Evolutionary conservation across 2,797 vertebrate species (phyloP), one percentile per base, ranked within the genome.

Genomic region (Clarias fuscus): DNA sequence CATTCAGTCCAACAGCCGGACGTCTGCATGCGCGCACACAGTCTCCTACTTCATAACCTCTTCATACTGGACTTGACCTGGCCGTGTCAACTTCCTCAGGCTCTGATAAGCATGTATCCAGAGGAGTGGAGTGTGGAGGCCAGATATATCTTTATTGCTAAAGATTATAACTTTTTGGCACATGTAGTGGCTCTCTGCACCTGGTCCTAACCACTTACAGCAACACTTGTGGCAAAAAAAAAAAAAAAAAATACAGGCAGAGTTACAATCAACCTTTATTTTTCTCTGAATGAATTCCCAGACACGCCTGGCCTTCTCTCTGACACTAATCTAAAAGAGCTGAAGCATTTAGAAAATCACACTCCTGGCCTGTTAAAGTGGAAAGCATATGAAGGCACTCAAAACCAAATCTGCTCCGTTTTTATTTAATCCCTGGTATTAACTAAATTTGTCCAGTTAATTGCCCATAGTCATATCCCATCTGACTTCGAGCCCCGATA

Each of bases 1-100:
- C 95, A 95, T 89, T 90, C 88, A 89, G 86, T 10, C 11, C 80
- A 83, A 89, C 71, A 56, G 86, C 48, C 43, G 37, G 88, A 61
- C 71, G 72, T 82, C 85, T 88, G 62, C 77, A 81, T 0, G n/a
- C 89, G 80, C 56, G 27, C 72, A 11, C 88, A 89, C 87, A 86
- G 56, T 89, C 92, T 89, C 90, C 58, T 82, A 33, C 30, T 56
- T 82, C 65, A 71, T 59, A 88, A 84, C 27, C 89, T 24, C 37
- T 20, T 62, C 59, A 68, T 82, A 89, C 7, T 68, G 81, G 75
- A 33, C 48, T 43, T 58, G 73, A 67, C 67, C 82, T 86, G 62
- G 87, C 84, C 88, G 88, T 61, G 89, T 83, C 88, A 91, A 86
- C 78, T 85, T 87, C 88, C 82, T 92, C 62, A 24, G 33, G 53